These are phyloP conservation scores for Antheraea mylitta DNA, from an alignment of 1,140 invertebrate genomes.

Conservation along the genomic window DNA sequence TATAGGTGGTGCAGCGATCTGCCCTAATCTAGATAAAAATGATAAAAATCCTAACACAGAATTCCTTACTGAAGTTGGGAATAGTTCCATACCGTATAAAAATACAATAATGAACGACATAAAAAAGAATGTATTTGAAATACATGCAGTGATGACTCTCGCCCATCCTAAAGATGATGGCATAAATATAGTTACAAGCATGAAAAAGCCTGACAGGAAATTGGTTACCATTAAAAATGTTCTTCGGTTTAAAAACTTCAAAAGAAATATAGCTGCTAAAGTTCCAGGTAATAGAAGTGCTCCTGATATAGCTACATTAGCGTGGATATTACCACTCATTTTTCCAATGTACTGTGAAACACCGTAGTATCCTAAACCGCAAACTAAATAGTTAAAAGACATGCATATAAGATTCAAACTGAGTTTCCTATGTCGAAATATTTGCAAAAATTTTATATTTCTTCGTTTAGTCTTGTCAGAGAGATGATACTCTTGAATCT, in stretches of 20 bases:
- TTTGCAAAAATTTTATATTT: conserved; percentile 48
- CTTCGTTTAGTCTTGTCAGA: conserved; percentile 12
- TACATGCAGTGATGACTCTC: conserved; percentile 72
- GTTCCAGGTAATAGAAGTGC: conserved; percentile 82
- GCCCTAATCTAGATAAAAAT: conserved; percentile 77
- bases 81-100: conserved; percentile 79
- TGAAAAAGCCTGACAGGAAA: conserved; percentile 78
- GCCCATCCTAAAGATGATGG: conserved; percentile 42
- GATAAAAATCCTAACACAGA: conserved; percentile 78
- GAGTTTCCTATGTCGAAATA: conserved; percentile 49
- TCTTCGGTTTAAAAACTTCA: conserved; percentile 81
- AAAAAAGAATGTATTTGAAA: conserved; percentile 79
- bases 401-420: conserved; percentile 69
- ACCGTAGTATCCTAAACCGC: conserved; percentile 87
- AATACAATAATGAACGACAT: conserved; percentile 79
- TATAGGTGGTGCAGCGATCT: conserved; percentile 74
- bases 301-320: conserved; percentile 84
- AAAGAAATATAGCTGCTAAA: conserved; percentile 80
- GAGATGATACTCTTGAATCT: conserved; percentile 43
- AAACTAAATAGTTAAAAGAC: conserved; percentile 83
- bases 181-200: conserved; percentile 79
- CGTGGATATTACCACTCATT: conserved; percentile 84
- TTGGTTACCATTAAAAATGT: conserved; percentile 81
- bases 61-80: conserved; percentile 79
- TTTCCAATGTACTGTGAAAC: conserved; percentile 86